Evolutionary conservation across 2,797 vertebrate genomes (phyloP).

Genomic region (Acomys russatus): DNA sequence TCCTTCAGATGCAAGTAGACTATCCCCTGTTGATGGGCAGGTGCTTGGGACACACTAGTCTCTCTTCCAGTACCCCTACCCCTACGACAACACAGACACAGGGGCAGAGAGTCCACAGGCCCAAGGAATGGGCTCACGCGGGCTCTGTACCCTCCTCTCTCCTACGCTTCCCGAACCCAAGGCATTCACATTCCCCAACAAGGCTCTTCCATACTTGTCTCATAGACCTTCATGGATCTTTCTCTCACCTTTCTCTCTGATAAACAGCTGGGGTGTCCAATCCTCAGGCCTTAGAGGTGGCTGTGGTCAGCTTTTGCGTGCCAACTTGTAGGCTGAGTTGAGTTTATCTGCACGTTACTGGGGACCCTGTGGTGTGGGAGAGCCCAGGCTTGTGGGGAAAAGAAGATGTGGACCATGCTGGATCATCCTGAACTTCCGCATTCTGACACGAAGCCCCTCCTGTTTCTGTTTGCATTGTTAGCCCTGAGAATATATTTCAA

Average conservation of each 20-base stretch:
- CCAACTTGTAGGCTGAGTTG: background rate
- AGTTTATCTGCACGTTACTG: background rate
- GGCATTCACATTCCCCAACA: background rate
- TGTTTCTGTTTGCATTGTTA: background rate
- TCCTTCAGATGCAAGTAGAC: background rate
- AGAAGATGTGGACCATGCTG: background rate
- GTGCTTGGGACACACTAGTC: too few relatives aligned
- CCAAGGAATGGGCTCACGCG: rapidly evolving
- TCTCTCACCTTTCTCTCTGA: background rate
- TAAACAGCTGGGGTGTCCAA: rapidly evolving
- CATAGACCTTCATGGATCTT: background rate
- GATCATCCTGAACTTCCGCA: background rate
- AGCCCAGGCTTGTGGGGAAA: background rate
- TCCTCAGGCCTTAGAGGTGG: background rate
- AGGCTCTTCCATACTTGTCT: background rate
- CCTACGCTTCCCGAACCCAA: background rate
- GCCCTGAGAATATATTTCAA: background rate
- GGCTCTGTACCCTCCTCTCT: background rate
- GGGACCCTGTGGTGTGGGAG: background rate
- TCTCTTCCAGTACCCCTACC: background rate
- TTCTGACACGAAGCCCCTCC: background rate
- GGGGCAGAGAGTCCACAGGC: too few relatives aligned
- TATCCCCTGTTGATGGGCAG: too few relatives aligned
- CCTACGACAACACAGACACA: rapidly evolving
- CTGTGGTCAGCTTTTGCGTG: background rate